Percentiles rank a stretch among this genome's conserved stretches.
These are phyloP conservation scores for Aphelinus certus DNA, from an alignment of 1,140 invertebrate species.

Conservation along the genomic window DNA sequence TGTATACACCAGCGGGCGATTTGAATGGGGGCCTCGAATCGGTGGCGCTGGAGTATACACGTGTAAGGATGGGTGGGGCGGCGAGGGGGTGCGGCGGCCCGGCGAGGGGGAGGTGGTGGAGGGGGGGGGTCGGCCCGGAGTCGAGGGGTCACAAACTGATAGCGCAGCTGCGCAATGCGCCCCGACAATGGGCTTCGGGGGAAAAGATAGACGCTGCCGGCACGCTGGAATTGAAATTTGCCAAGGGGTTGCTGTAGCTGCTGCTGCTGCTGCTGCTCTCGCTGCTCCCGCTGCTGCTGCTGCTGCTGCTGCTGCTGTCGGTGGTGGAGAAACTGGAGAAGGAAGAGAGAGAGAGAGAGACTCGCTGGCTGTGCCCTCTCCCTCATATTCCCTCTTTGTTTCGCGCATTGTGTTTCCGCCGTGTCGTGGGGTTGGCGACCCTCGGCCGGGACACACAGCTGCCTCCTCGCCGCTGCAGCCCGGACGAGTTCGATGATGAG, in stretches of 20 bases:
- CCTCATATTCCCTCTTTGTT: constrained; percentile 43
- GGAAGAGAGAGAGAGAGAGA: background rate
- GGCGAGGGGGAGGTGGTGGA: too few species aligned
- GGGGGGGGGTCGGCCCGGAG: too few species aligned
- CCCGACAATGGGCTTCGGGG: constrained; percentile 47
- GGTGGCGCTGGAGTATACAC: too few species aligned
- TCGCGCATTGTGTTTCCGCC: constrained; percentile 46
- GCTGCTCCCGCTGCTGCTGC: too few species aligned
- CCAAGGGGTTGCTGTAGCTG: constrained; percentile 46
- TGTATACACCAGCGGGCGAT: background rate
- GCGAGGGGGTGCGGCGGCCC: too few species aligned
- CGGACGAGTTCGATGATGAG: constrained; percentile 45
- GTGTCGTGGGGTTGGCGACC: constrained; percentile 44
- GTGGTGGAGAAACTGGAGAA: background rate
- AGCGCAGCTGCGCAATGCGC: constrained; percentile 46
- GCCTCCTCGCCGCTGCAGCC: constrained; percentile 48
- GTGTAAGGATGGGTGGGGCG: too few species aligned
- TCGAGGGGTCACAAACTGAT: constrained; percentile 43
- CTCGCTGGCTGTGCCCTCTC: constrained; percentile 40
- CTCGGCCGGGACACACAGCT: constrained; percentile 55
- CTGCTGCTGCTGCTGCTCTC: background rate
- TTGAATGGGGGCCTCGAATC: background rate
- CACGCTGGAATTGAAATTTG: constrained; percentile 49
- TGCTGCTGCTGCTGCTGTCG: too few species aligned
- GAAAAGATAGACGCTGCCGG: constrained; percentile 30